A percentile compares a stretch with the other conserved stretches of the same genome.
These are phyloP conservation scores for Spodoptera litura DNA, from an alignment of 1,140 invertebrate species.

Conservation along the genomic window DNA sequence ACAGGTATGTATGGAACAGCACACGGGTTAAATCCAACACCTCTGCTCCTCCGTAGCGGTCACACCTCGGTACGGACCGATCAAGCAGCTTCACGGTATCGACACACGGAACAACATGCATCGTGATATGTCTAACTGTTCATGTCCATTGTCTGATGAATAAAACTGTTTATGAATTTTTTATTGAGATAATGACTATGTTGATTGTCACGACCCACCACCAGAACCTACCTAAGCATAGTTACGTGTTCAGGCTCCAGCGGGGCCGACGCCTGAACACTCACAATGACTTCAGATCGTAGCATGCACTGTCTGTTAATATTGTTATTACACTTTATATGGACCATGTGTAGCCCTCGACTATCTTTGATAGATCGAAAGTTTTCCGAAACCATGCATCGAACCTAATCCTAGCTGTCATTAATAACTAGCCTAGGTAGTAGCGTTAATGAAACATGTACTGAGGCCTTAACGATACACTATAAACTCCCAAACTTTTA, in stretches of 20 bases:
- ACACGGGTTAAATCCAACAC: constrained; percentile 58
- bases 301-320: constrained; percentile 72
- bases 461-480: constrained; percentile 65
- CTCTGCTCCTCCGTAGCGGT: constrained; percentile 41
- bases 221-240: constrained; percentile 38
- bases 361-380: constrained; percentile 43
- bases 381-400: constrained; percentile 68
- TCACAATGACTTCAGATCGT: constrained; percentile 57
- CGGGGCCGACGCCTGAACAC: constrained; percentile 16
- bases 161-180: constrained; percentile 20
- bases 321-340: constrained; percentile 63
- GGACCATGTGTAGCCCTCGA: constrained; percentile 55
- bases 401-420: constrained; percentile 66
- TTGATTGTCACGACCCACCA: constrained; percentile 36
- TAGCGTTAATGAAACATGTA: constrained; percentile 74
- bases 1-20: constrained; percentile 49
- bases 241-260: constrained; percentile 7
- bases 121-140: constrained; percentile 51
- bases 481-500: constrained; percentile 48
- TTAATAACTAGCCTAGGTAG: constrained; percentile 73
- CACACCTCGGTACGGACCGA: constrained; percentile 43
- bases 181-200: constrained; percentile 30
- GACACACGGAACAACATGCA: constrained; percentile 77
- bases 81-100: constrained; percentile 54
- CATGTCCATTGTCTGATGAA: constrained; percentile 47